Percentiles rank a stretch among this genome's conserved stretches.
These are phyloP conservation scores for Agrotis exclamationis DNA, from an alignment of 2,888 invertebrate genomes.

Conservation along the genomic window DNA sequence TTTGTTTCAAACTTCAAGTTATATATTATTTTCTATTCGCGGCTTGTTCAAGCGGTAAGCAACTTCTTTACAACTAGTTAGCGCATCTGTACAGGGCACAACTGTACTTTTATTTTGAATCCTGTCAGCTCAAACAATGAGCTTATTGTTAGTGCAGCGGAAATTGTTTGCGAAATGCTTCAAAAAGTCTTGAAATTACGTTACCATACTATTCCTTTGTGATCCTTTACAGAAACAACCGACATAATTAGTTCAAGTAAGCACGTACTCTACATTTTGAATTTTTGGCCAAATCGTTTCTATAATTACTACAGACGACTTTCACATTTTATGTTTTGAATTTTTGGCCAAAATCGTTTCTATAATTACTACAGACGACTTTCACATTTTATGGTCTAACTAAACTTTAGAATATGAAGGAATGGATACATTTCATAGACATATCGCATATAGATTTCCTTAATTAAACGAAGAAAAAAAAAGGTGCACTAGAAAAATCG, in stretches of 20 bases:
- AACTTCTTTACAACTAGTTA: conserved; percentile 1
- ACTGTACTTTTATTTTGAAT: background rate
- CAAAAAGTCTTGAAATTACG: conserved; percentile 3
- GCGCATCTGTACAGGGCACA: background rate
- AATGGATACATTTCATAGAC: no score
- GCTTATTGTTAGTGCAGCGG: background rate
- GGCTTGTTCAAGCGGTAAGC: background rate
- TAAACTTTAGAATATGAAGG: no score
- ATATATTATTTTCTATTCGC: conserved; percentile 14
- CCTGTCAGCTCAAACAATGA: background rate
- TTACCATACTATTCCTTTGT: background rate
- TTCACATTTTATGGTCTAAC: no score
- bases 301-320: no score
- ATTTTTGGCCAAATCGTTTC: no score
- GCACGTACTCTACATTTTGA: no score
- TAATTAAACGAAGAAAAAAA: background rate
- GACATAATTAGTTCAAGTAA: no score
- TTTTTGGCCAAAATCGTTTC: no score
- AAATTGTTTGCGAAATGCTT: background rate
- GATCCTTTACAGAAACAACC: background rate
- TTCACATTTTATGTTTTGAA: no score
- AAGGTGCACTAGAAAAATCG: conserved; percentile 12
- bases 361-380: no score
- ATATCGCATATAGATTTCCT: no score
- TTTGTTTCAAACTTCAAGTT: conserved; percentile 7